Evolutionary conservation across 2,888 invertebrate genomes (phyloP).

Genomic region (Drosophila rellima): DNA sequence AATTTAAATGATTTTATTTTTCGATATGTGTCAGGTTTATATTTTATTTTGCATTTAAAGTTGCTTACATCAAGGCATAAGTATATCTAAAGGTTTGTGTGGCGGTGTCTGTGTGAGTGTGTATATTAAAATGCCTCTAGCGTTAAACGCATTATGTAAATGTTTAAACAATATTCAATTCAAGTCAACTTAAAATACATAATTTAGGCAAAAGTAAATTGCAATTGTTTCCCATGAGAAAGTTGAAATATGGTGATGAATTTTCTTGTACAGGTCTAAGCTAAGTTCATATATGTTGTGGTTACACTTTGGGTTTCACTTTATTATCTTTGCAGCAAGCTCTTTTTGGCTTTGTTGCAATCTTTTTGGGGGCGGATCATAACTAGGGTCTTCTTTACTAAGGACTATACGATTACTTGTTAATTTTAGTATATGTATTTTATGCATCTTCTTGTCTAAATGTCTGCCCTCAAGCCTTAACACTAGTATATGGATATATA

Average conservation of each 20-base stretch:
- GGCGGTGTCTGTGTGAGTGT: constrained; percentile 1
- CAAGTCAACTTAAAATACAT: constrained; percentile 55
- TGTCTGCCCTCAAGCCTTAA: constrained; percentile 31
- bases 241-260: constrained; percentile 11
- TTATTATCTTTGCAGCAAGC: constrained; percentile 33
- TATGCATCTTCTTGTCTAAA: constrained; percentile 14
- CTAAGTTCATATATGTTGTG: constrained; percentile 16
- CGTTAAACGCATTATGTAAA: constrained; percentile 66
- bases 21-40: constrained; percentile 68
- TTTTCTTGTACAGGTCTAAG: constrained; percentile 50
- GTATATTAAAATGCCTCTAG: constrained; percentile 46
- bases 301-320: constrained; percentile 22
- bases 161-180: constrained; percentile 50
- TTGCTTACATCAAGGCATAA: constrained; percentile 64
- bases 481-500: constrained; percentile 22
- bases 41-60: constrained; percentile 45
- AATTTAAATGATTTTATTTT: constrained; percentile 57
- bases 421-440: constrained; percentile 4
- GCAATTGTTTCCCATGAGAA: constrained; percentile 43
- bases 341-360: constrained; percentile 37
- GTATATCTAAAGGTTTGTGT: constrained; percentile 36
- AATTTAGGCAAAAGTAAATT: constrained; percentile 62
- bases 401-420: constrained; percentile 45
- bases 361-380: constrained; percentile 65
- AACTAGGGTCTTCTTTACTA: constrained; percentile 63